Percentiles rank a stretch among this genome's conserved stretches.
phyloP scores from a whole-genome alignment of 2,797 vertebrate genomes.

The Pelodytes ibericus region DNA sequence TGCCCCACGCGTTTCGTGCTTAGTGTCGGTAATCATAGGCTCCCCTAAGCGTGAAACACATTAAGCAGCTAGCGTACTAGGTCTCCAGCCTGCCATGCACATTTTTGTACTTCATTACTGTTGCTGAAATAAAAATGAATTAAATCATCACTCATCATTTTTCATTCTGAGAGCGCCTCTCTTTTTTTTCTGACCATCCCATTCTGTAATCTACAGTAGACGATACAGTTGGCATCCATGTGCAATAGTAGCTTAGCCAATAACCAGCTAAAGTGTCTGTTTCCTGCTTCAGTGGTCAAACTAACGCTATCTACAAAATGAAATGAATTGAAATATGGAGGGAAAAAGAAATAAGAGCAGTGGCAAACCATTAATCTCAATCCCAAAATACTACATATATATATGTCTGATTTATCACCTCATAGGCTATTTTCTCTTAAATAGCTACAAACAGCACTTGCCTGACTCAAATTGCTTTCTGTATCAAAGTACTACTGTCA shows the following conservation, averaged over 20 bases:
- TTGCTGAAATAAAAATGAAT: no score
- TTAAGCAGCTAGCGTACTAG: no score
- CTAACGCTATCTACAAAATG: conserved; percentile 49
- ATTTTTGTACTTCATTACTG: no score
- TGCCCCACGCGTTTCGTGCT: no score
- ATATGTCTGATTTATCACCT: conserved; percentile 51
- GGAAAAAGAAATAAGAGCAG: conserved; percentile 15
- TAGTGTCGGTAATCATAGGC: no score
- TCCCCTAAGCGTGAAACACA: no score
- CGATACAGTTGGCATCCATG: conserved; percentile 11
- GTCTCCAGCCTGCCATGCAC: no score
- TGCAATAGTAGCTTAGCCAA: background rate
- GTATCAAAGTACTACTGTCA: conserved; percentile 47
- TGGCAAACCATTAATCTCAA: conserved; percentile 48
- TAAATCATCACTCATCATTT: no score
- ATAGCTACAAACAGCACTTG: conserved; percentile 47
- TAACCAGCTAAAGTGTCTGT: conserved; percentile 45
- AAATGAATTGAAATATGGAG: conserved; percentile 47
- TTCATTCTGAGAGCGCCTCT: no score
- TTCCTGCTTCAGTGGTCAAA: conserved; percentile 49
- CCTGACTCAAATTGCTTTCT: conserved; percentile 52
- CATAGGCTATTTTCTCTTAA: conserved; percentile 50
- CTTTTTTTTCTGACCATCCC: conserved; percentile 32
- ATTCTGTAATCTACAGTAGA: conserved; percentile 38
- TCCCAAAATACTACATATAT: conserved; percentile 49